These are phyloP conservation scores for Nematolebias whitei DNA, from an alignment of 2,113 vertebrate species.

Conservation along the genomic window DNA sequence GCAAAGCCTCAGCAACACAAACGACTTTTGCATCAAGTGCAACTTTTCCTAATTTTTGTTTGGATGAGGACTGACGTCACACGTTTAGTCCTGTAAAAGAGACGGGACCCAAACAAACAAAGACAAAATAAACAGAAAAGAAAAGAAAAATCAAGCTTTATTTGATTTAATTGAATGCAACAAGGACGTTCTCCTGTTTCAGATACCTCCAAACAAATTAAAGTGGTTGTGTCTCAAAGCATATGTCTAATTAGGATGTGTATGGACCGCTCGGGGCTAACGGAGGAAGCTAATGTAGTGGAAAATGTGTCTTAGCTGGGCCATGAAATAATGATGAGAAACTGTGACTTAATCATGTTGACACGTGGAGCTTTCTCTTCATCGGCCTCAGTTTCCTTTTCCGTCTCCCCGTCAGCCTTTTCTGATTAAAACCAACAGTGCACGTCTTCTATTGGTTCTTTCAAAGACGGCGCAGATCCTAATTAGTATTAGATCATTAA, in stretches of 20 bases:
- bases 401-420: neutral
- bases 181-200: conserved; percentile 36
- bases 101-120: too few relatives aligned
- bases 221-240: conserved; percentile 68
- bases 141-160: conserved; percentile 6
- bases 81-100: neutral
- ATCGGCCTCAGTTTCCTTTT: conserved; percentile 1
- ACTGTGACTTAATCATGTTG: conserved; percentile 73
- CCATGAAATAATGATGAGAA: conserved; percentile 77
- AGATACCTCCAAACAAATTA: conserved; percentile 66
- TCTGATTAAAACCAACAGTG: conserved; percentile 37
- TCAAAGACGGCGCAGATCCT: conserved; percentile 23
- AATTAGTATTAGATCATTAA: conserved; percentile 33
- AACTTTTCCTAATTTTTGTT: too few relatives aligned
- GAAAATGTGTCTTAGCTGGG: conserved; percentile 73
- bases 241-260: conserved; percentile 73
- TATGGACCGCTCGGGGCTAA: conserved; percentile 65
- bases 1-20: too few relatives aligned
- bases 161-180: conserved; percentile 51
- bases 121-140: conserved; percentile 1
- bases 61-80: too few relatives aligned
- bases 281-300: conserved; percentile 76
- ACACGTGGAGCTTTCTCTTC: conserved; percentile 50
- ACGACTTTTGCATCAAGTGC: too few relatives aligned
- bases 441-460: conserved; percentile 13